Conservation (phyloP, 2,888 invertebrate species). For the Hirtodrosophila duncani region DNA sequence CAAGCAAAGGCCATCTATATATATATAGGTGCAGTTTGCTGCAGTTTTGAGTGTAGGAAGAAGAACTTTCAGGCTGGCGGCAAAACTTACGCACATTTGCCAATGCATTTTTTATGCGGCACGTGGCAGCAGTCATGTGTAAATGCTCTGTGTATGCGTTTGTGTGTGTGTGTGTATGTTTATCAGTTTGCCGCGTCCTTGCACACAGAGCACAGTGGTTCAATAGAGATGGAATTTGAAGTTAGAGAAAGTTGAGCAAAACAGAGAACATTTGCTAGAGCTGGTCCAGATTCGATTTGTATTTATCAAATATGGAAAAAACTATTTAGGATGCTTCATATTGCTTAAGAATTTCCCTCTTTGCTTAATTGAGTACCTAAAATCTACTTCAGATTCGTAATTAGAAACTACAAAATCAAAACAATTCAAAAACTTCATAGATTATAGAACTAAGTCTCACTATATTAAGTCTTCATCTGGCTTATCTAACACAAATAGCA, state of each 20-base stretch:
- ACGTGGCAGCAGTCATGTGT: slow-evolving; percentile 59
- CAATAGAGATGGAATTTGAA: background rate
- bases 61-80: slow-evolving; percentile 19
- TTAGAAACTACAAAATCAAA: too few relatives aligned
- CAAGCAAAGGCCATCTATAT: background rate
- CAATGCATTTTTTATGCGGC: slow-evolving; percentile 53
- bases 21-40: background rate
- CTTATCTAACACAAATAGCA: too few relatives aligned
- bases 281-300: too few relatives aligned
- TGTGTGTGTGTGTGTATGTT: slow-evolving; percentile 39
- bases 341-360: too few relatives aligned
- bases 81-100: slow-evolving; percentile 54
- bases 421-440: too few relatives aligned
- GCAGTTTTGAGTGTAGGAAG: slow-evolving; percentile 7
- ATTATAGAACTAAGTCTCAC: too few relatives aligned
- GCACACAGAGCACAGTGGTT: slow-evolving; percentile 25
- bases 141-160: slow-evolving; percentile 1
- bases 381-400: too few relatives aligned
- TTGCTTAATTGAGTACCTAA: too few relatives aligned
- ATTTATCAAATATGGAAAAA: too few relatives aligned
- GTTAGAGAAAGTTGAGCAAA: slow-evolving; percentile 3
- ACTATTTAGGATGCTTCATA: too few relatives aligned
- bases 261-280: slow-evolving; percentile 1
- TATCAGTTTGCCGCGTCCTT: slow-evolving; percentile 61
- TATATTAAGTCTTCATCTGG: too few relatives aligned